Evolutionary conservation across 2,113 vertebrate genomes (phyloP), one percentile per base, ranked within the genome.

Genomic region (Cromileptes altivelis): DNA sequence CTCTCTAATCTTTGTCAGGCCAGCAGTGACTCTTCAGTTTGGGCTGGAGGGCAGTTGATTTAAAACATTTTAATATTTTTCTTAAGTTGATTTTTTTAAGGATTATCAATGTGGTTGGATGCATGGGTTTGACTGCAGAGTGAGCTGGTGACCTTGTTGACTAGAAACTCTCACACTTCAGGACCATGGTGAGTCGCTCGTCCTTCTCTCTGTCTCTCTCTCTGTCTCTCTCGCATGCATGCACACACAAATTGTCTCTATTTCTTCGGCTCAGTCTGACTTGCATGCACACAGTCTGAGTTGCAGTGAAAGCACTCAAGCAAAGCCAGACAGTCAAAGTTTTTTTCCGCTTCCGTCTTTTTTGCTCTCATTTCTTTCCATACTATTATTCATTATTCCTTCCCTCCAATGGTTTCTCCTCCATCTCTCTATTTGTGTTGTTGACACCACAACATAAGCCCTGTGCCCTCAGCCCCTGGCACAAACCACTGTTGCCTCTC

Each of bases 161-260:
- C 80, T 47, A 79, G 70, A 81, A 12, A 56, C 14, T 0, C 42
- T 78, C 42, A 53, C 56, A 53, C 56, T 85, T 78, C 81, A 88
- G 84, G 68, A 90, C 83, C 69, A 83, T 27, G 84, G 87, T 89
- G 85, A 90, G 90, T 87, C 5, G 30, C 78, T 70, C 49, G 47
- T 61, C 17, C 49, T 70, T 75, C 50, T 50, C 30, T 7, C 30
- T 76, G 21, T 53, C 17, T 65, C 8, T 61, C 17, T 83, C 17
- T 67, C 19, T 78, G 6, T 65, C 68, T 85, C 55, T 82, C 65
- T 78, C 6, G 19, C 70, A 75, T 30, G 33, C 33, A 37, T 86
- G 77, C 70, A 61, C 79, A 75, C 82, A 80, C 76, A 83, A 76
- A 88, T 78, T 72, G 62, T 75, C 82, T 85, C 74, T 27, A 62